phyloP scores from a whole-genome alignment of 1,140 invertebrate species.

The Apocrypta bakeri region DNA sequence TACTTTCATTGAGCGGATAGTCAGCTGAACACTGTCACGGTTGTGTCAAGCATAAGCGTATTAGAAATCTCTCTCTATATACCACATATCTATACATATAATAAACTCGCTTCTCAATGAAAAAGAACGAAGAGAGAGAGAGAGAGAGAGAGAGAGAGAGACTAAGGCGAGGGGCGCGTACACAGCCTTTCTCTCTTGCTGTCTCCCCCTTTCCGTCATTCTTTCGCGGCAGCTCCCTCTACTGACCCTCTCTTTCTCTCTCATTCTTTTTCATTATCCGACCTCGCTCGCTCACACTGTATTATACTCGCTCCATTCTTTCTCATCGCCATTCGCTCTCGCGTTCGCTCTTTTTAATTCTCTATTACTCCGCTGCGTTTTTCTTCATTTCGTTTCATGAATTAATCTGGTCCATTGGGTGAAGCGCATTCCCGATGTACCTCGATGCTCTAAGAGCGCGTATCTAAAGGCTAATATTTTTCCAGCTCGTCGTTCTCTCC shows the following conservation, averaged over 20 bases:
- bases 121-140: neutral
- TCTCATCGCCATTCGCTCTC: neutral
- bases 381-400: constrained; percentile 13
- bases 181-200: neutral
- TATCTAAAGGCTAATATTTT: neutral
- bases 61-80: neutral
- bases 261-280: constrained; percentile 10
- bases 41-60: neutral
- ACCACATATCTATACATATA: neutral
- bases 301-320: constrained; percentile 3
- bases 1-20: neutral
- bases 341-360: neutral
- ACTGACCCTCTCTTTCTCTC: constrained; percentile 1
- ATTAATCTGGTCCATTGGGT: neutral
- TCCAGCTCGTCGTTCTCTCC: neutral
- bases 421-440: neutral
- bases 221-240: neutral
- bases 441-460: too few species aligned
- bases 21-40: neutral
- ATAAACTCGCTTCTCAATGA: neutral
- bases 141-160: neutral
- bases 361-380: constrained; percentile 8
- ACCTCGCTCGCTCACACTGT: neutral
- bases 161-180: neutral
- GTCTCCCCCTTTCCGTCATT: neutral